Conservation (phyloP, 2,113 vertebrate genomes). For the Mobula birostris region DNA sequence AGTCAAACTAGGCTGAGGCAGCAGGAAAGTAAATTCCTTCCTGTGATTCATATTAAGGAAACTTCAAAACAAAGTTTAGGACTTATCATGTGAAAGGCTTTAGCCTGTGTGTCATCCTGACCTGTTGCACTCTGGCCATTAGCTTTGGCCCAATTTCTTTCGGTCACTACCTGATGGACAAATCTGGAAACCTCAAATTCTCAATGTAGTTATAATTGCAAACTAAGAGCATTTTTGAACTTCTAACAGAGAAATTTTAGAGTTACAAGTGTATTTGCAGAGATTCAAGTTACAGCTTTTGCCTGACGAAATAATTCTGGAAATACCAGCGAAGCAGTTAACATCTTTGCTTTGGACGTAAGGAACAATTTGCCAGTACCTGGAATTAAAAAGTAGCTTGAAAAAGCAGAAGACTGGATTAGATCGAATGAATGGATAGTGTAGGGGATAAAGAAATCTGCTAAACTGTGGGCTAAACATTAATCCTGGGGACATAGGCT, state of each 20-base stretch:
- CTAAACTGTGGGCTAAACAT: background rate
- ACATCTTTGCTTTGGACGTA: background rate
- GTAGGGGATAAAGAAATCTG: background rate
- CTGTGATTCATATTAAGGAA: background rate
- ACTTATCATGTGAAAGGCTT: background rate
- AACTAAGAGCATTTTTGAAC: background rate
- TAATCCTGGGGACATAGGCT: no score
- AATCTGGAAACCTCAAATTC: background rate
- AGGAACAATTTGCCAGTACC: background rate
- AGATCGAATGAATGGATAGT: background rate
- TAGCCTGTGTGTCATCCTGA: background rate
- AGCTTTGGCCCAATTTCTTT: background rate
- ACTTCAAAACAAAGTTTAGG: background rate
- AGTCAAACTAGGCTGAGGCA: background rate
- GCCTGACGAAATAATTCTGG: background rate
- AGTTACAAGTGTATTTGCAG: background rate
- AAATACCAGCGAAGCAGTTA: background rate
- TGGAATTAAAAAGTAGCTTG: background rate
- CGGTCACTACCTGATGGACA: background rate
- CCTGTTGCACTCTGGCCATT: background rate
- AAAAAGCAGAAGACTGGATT: background rate
- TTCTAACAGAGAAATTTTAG: background rate
- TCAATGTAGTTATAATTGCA: background rate
- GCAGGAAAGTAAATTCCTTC: background rate
- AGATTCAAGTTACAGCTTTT: background rate